Evolutionary conservation across 2,888 invertebrate species (phyloP).

Genomic region (Eupithecia vulgata): DNA sequence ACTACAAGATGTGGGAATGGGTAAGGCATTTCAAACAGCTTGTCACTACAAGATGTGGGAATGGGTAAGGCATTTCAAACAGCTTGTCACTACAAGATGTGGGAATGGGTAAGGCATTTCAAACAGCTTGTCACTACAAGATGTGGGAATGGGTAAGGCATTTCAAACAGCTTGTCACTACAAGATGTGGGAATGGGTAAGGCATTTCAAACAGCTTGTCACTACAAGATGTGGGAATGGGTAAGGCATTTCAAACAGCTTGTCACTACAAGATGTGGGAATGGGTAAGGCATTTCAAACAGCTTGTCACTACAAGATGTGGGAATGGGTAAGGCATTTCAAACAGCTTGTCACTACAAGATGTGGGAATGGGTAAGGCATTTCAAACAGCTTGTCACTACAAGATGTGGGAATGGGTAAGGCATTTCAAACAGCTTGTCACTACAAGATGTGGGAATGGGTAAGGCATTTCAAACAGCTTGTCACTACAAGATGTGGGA

Average conservation of each 20-base stretch:
- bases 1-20: not conserved
- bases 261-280: not conserved
- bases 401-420: not conserved
- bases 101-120: not conserved
- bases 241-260: not conserved
- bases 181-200: not conserved
- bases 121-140: not conserved
- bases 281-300: not conserved
- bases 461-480: not conserved
- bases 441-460: not conserved
- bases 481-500: not conserved
- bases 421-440: not conserved
- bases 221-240: not conserved
- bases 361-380: not conserved
- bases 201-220: not conserved
- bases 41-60: not conserved
- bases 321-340: not conserved
- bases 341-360: not conserved
- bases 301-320: not conserved
- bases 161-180: not conserved
- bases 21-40: not conserved
- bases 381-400: not conserved
- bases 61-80: not conserved
- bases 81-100: not conserved
- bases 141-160: not conserved